These are phyloP conservation scores for Athene noctua DNA, from an alignment of 2,113 vertebrate genomes.

Conservation along the genomic window DNA sequence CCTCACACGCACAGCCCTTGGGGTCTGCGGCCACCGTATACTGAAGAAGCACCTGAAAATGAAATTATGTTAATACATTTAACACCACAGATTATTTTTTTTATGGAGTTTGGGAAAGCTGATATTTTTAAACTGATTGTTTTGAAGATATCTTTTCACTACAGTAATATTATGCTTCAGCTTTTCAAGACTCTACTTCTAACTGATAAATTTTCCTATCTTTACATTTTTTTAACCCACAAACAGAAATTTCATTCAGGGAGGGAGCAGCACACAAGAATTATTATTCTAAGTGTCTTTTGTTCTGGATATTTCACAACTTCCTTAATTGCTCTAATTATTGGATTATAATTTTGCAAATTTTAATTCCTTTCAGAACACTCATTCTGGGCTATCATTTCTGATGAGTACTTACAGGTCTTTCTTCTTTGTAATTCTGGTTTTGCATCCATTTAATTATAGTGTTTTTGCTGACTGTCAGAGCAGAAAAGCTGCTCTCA, in stretches of 20 bases:
- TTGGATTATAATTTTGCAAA: conserved; percentile 4
- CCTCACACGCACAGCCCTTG: neutral
- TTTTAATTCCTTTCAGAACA: neutral
- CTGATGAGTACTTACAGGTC: neutral
- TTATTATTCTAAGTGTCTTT: neutral
- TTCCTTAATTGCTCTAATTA: conserved; percentile 11
- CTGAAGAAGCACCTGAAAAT: neutral
- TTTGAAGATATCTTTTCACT: neutral
- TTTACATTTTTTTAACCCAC: neutral
- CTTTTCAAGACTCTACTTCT: neutral
- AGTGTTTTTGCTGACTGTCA: neutral
- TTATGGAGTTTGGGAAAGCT: neutral
- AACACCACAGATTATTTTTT: neutral
- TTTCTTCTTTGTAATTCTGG: neutral
- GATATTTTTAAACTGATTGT: neutral
- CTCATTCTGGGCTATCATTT: neutral
- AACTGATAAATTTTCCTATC: neutral
- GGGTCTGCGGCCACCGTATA: neutral
- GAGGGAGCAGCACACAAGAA: neutral
- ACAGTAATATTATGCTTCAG: neutral
- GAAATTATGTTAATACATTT: neutral
- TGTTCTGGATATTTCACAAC: neutral
- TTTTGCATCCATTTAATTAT: conserved; percentile 15
- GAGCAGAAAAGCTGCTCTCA: neutral
- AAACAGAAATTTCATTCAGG: neutral